Percentiles rank a stretch among this genome's conserved stretches.
phyloP scores from a whole-genome alignment of 1,140 invertebrate species.

The Drosophila chauvacae region DNA sequence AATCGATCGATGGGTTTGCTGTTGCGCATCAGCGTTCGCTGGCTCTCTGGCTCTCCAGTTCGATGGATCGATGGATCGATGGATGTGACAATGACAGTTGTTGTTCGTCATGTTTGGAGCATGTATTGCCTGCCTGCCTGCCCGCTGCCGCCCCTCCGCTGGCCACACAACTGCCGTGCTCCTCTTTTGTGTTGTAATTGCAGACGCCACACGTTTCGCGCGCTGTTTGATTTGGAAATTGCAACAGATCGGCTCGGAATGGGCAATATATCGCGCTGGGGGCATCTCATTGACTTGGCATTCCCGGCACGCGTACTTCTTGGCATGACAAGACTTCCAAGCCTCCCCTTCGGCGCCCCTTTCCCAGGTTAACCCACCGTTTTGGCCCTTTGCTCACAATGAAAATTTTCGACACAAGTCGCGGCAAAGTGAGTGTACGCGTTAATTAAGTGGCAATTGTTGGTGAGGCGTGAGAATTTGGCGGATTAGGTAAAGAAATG shows the following conservation, averaged over 20 bases:
- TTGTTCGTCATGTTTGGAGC: constrained; percentile 83
- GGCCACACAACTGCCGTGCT: constrained; percentile 27
- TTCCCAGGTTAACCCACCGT: constrained; percentile 7
- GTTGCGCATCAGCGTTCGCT: constrained; percentile 41
- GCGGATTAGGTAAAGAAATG: constrained; percentile 70
- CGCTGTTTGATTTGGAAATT: constrained; percentile 82
- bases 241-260: constrained; percentile 74
- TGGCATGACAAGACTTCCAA: constrained; percentile 81
- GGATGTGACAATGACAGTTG: constrained; percentile 83
- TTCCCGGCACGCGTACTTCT: constrained; percentile 71
- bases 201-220: constrained; percentile 83
- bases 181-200: constrained; percentile 79
- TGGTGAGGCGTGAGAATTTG: constrained; percentile 76
- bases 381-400: constrained; percentile 36
- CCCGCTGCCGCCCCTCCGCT: background rate
- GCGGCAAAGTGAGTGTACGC: constrained; percentile 23
- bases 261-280: constrained; percentile 60
- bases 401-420: constrained; percentile 71
- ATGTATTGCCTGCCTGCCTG: constrained; percentile 43
- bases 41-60: constrained; percentile 17
- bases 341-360: background rate
- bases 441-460: constrained; percentile 83
- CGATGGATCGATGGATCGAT: constrained; percentile 21
- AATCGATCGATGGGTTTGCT: constrained; percentile 39
- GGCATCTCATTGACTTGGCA: constrained; percentile 70